Conservation (phyloP, 2,113 vertebrate genomes). For the Rhinopomastus cyanomelas region DNA sequence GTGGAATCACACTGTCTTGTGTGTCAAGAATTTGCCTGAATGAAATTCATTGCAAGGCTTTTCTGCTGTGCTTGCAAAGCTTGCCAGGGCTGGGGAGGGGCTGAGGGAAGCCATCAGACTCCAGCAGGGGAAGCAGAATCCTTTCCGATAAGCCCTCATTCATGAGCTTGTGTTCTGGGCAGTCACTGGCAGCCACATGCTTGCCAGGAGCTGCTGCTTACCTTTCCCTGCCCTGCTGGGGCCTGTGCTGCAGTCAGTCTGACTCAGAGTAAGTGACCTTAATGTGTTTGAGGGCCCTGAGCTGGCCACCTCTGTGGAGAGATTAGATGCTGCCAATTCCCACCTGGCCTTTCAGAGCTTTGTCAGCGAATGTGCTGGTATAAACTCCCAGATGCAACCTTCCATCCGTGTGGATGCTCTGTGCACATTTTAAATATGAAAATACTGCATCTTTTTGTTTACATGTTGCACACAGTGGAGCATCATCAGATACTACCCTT, state of each 20-base stretch:
- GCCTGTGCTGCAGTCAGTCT: background rate
- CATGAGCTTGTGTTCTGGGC: background rate
- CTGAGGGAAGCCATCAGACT: background rate
- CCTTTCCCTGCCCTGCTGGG: background rate
- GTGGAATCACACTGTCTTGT: accelerated
- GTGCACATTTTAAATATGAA: background rate
- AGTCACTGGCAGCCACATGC: background rate
- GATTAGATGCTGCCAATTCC: background rate
- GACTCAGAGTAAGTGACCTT: background rate
- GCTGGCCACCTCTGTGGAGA: background rate
- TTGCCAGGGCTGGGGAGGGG: background rate
- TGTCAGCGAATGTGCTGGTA: background rate
- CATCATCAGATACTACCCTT: background rate
- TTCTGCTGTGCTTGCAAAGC: background rate
- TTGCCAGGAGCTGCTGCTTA: background rate
- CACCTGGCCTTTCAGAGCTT: background rate
- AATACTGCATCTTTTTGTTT: slow-evolving; percentile 23
- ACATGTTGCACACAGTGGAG: background rate
- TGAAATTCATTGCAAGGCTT: background rate
- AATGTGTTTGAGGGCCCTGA: background rate
- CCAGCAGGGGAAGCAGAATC: background rate
- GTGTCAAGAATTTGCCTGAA: background rate
- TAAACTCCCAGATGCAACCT: background rate
- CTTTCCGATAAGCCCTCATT: background rate
- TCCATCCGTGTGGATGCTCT: background rate